Conservation (phyloP, 1,140 invertebrate genomes). For the Aplysia californica region DNA sequence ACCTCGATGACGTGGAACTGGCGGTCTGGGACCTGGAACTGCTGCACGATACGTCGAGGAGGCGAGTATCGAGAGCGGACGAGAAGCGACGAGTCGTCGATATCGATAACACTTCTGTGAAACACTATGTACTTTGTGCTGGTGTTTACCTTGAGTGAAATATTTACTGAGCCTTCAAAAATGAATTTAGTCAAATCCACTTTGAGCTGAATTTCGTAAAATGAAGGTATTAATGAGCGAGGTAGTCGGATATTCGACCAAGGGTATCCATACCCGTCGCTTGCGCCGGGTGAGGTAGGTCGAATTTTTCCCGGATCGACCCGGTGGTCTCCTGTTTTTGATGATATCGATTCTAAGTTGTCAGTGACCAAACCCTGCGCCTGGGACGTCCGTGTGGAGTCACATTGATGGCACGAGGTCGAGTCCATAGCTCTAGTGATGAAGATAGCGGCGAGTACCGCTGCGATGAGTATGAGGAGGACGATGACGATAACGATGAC, state of each 20-base stretch:
- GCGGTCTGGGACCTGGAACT: slow-evolving; percentile 30
- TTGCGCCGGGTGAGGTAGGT: not conserved
- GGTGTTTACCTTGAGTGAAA: slow-evolving; percentile 28
- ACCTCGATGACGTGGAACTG: slow-evolving; percentile 44
- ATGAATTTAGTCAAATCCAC: slow-evolving; percentile 40
- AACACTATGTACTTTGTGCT: slow-evolving; percentile 44
- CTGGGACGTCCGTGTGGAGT: not conserved
- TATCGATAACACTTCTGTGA: slow-evolving; percentile 30
- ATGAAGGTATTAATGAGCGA: slow-evolving; percentile 37
- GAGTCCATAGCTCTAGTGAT: not conserved
- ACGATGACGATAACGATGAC: not conserved
- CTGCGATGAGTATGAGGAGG: not conserved
- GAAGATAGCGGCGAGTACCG: not conserved
- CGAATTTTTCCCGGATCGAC: not conserved
- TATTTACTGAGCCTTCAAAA: slow-evolving; percentile 42
- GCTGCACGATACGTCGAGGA: slow-evolving; percentile 5
- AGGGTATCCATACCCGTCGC: not conserved
- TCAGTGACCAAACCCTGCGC: not conserved
- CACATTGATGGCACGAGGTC: not conserved
- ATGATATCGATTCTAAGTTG: too few species aligned
- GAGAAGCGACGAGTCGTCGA: not conserved
- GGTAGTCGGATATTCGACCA: slow-evolving; percentile 49
- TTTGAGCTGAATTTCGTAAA: slow-evolving; percentile 42
- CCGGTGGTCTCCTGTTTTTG: not conserved
- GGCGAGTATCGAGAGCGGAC: not conserved